Conservation (phyloP, 37 sponge, comb jelly and placozoan genomes). For the Mnemiopsis leidyi region DNA sequence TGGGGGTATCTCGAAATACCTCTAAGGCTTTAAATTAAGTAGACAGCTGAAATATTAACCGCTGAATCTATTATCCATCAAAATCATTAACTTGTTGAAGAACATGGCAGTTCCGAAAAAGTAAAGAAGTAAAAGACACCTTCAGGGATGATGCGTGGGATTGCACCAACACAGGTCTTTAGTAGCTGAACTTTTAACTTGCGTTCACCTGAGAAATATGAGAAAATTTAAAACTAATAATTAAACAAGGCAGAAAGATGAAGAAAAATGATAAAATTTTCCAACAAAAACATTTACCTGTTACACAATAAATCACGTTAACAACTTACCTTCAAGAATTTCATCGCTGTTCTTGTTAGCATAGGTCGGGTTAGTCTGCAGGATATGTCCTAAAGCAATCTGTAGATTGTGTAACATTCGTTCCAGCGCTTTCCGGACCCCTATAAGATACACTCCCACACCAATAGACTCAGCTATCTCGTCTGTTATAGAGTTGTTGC, state of each 20-base stretch:
- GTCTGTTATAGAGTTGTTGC: conserved; percentile 82
- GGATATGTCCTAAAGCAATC: conserved; percentile 19
- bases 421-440: conserved; percentile 81
- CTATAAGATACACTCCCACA: conserved; percentile 76
- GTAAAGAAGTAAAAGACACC: neutral
- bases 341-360: conserved; percentile 54
- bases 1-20: too few species aligned
- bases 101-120: neutral
- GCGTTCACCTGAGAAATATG: conserved; percentile 69
- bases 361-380: neutral
- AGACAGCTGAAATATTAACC: too few species aligned
- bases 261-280: too few species aligned
- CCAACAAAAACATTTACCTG: too few species aligned
- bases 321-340: conserved; percentile 6
- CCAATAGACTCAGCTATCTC: conserved; percentile 87
- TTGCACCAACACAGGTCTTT: conserved; percentile 92
- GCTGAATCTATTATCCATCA: too few species aligned
- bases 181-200: conserved; percentile 91
- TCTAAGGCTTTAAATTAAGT: too few species aligned
- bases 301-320: too few species aligned
- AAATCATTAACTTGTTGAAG: neutral
- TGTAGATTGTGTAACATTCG: conserved; percentile 74
- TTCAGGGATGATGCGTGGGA: conserved; percentile 69
- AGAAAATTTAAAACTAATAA: too few species aligned
- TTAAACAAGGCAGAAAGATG: too few species aligned